Evolutionary conservation across 2,888 invertebrate species (phyloP).

Genomic region (Leptinotarsa peninsularis): DNA sequence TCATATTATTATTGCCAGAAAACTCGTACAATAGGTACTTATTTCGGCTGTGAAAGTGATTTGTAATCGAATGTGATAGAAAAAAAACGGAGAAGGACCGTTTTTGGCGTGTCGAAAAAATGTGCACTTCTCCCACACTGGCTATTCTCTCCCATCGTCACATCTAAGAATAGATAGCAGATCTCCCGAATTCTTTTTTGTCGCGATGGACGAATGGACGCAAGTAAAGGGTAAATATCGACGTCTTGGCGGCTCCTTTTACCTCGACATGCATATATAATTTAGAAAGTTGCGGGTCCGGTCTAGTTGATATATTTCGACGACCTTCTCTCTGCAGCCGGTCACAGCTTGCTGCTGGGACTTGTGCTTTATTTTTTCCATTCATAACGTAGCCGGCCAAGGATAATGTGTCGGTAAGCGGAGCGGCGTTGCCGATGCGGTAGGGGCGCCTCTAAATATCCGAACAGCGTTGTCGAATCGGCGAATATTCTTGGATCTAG

Average conservation of each 20-base stretch:
- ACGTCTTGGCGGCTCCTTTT: background rate
- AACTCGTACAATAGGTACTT: background rate
- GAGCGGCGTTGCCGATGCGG: background rate
- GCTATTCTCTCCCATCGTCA: slow-evolving; percentile 51
- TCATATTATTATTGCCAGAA: background rate
- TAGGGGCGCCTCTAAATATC: background rate
- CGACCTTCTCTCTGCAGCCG: slow-evolving; percentile 45
- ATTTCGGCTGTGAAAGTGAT: slow-evolving; percentile 33
- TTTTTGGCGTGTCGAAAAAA: slow-evolving; percentile 20
- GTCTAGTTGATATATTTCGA: slow-evolving; percentile 15
- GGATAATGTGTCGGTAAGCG: slow-evolving; percentile 23
- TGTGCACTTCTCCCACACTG: slow-evolving; percentile 48
- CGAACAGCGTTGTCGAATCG: background rate
- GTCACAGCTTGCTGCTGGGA: slow-evolving; percentile 32
- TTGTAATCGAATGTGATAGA: slow-evolving; percentile 35
- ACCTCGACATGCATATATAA: slow-evolving; percentile 8
- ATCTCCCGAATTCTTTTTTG: slow-evolving; percentile 32
- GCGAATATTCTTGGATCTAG: no score
- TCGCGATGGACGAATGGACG: slow-evolving; percentile 54
- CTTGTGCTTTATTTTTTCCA: slow-evolving; percentile 30
- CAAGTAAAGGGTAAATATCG: slow-evolving; percentile 53
- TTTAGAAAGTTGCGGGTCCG: slow-evolving; percentile 27
- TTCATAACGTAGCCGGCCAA: slow-evolving; percentile 25
- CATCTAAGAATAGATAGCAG: slow-evolving; percentile 60
- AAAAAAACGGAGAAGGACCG: slow-evolving; percentile 25